Percentiles rank a stretch among this genome's conserved stretches.
Evolutionary conservation across 2,888 invertebrate species (phyloP).

Genomic region (Heliconius erato): DNA sequence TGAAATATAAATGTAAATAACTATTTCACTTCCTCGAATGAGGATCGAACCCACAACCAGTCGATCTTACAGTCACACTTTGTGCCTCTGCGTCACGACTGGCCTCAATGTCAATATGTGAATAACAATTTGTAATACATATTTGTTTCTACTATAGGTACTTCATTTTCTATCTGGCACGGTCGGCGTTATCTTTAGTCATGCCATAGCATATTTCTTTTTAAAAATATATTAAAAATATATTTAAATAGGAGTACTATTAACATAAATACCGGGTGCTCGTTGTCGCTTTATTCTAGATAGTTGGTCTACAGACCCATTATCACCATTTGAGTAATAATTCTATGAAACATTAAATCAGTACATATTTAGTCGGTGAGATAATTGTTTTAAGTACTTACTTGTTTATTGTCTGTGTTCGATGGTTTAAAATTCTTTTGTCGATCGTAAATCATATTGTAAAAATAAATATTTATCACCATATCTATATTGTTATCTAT

Average conservation of each 20-base stretch:
- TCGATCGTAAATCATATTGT: background rate
- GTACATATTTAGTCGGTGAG: slow-evolving; percentile 32
- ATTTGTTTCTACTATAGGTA: no score
- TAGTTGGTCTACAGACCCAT: background rate
- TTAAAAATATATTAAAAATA: background rate
- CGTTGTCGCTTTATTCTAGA: slow-evolving; percentile 4
- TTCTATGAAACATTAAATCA: slow-evolving; percentile 21
- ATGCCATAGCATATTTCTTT: background rate
- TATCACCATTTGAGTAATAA: slow-evolving; percentile 21
- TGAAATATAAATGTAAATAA: no score
- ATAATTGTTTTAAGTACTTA: slow-evolving; percentile 25
- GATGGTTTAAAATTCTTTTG: background rate
- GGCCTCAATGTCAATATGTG: no score
- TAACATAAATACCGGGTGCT: slow-evolving; percentile 14
- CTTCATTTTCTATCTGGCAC: background rate
- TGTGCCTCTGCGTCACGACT: no score
- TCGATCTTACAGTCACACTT: no score
- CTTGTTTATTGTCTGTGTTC: background rate
- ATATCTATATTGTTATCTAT: background rate
- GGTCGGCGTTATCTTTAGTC: background rate
- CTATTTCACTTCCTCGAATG: no score
- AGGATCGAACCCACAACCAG: no score
- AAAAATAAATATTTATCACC: background rate
- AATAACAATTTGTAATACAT: no score
- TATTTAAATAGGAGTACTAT: slow-evolving; percentile 15